Conservation (phyloP, 2,797 vertebrate genomes). For the Pipistrellus pygmaeus region DNA sequence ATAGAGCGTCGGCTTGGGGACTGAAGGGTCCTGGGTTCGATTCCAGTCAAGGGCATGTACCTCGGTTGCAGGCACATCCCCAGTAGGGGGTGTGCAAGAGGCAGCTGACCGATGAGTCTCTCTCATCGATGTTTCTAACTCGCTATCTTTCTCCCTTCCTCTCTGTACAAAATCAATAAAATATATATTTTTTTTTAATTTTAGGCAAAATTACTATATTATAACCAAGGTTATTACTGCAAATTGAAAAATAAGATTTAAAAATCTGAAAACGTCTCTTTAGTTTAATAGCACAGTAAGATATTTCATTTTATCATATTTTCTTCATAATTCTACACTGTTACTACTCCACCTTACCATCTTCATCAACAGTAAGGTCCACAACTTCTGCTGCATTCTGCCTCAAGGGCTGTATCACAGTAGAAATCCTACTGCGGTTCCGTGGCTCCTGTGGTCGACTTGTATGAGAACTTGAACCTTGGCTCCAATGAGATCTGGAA, state of each 20-base stretch:
- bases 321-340: background rate
- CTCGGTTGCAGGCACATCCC: too few relatives aligned
- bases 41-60: too few relatives aligned
- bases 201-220: background rate
- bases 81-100: too few relatives aligned
- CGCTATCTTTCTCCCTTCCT: too few relatives aligned
- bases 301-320: constrained; percentile 15
- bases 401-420: constrained; percentile 97
- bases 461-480: constrained; percentile 91
- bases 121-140: too few relatives aligned
- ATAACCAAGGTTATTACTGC: background rate
- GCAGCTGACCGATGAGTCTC: too few relatives aligned
- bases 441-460: constrained; percentile 93
- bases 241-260: background rate
- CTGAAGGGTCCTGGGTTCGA: too few relatives aligned
- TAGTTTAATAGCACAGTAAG: constrained; percentile 12
- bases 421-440: constrained; percentile 95
- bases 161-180: too few relatives aligned
- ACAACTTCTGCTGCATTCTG: constrained; percentile 98
- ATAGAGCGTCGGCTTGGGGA: too few relatives aligned
- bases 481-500: constrained; percentile 94
- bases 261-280: background rate
- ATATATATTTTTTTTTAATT: background rate
- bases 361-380: constrained; percentile 99
- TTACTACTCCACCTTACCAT: constrained; percentile 89